Evolutionary conservation across 2,113 vertebrate species (phyloP).

Genomic region (Chloropsis hardwickii): DNA sequence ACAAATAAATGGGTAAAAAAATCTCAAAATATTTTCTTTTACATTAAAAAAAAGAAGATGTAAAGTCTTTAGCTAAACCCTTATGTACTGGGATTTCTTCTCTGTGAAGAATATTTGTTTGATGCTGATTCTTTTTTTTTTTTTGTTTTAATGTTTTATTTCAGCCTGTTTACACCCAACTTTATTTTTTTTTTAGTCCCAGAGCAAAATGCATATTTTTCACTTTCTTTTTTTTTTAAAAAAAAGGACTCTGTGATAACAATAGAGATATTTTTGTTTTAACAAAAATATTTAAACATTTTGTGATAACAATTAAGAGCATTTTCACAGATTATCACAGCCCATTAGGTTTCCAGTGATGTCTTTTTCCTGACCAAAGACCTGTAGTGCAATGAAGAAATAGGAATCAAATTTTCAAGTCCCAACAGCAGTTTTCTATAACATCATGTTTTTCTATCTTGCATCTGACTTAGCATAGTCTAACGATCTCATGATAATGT

Average conservation of each 20-base stretch:
- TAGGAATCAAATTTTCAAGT: conserved; percentile 3
- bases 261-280: background rate
- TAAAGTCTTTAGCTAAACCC: background rate
- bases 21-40: background rate
- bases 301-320: background rate
- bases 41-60: rapidly evolving
- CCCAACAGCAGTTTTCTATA: conserved; percentile 3
- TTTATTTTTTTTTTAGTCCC: too few relatives aligned
- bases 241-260: background rate
- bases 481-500: conserved; percentile 61
- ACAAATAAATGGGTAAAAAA: background rate
- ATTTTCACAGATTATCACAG: background rate
- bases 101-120: background rate
- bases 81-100: background rate
- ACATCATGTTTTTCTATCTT: background rate
- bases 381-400: background rate
- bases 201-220: background rate
- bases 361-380: background rate
- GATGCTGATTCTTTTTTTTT: background rate
- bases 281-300: background rate
- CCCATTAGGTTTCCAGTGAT: background rate
- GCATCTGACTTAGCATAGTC: conserved; percentile 23
- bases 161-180: background rate
- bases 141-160: background rate
- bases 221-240: background rate